Evolutionary conservation across 1,140 invertebrate species (phyloP), one percentile per base, ranked within the genome.

Genomic region (Acyrthosiphon pisum): DNA sequence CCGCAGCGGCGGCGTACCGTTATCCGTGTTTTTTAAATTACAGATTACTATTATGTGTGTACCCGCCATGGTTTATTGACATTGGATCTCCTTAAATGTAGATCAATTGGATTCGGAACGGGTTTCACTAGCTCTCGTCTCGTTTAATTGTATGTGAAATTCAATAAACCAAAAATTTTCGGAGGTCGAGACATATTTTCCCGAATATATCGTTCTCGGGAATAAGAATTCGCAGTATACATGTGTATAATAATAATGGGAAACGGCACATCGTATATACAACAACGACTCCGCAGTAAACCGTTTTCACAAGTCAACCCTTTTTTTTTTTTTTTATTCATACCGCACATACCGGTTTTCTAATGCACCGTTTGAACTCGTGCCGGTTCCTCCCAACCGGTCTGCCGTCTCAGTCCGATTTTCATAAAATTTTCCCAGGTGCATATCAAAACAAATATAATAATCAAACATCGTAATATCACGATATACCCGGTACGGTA

Each of bases 61-160:
- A 9, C n/a, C n/a, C 22, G 23, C 44, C 76, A 81, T 56, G 46
- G 76, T 92, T 92, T 92, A 92, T 92, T 83, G 91, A 92, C 91
- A 83, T 81, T 84, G 46, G 35, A 84, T 84, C 84, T 30, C 44
- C 26, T 91, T 41, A 60, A 60, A 90, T 60, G n/a, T 60, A 30
- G 88, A 56, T 90, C 37, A 56, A 60, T 90, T 41, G 88, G 35
- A 90, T 89, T 35, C 87, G 87, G 48, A 60, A 90, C 88, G 88
- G 23, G 53, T 90, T 60, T 90, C 35, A 26, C 50, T 87, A 30
- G 30, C 30, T 87, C 86, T 56, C 48, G 30, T 53, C 48, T 60
- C 88, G 53, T 60, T 90, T 56, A 53, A 53, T 53, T 89, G 86
- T n/a, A 88, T 35, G 30, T n/a, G 60, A 76, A 76, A 76, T 76